A percentile compares a stretch with the other conserved stretches of the same genome.
Evolutionary conservation across 2,888 invertebrate species (phyloP).

Genomic region (Auanema freiburgensis): DNA sequence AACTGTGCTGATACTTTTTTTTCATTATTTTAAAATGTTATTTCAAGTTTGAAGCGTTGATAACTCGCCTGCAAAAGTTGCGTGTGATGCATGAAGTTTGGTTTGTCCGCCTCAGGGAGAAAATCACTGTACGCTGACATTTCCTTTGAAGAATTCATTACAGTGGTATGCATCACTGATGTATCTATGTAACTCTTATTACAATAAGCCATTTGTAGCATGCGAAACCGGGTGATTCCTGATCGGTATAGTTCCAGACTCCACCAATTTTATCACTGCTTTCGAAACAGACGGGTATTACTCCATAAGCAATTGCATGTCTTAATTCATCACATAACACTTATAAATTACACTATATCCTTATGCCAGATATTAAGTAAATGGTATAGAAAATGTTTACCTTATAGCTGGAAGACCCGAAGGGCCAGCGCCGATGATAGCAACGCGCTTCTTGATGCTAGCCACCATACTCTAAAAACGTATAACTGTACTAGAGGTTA

Average conservation of each 20-base stretch:
- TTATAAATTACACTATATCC: too few species aligned
- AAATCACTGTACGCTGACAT: slow-evolving; percentile 66
- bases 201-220: not conserved
- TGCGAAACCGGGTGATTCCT: too few species aligned
- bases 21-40: too few species aligned
- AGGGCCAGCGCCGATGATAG: slow-evolving; percentile 19
- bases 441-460: slow-evolving; percentile 11
- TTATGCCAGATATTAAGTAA: too few species aligned
- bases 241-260: slow-evolving; percentile 60
- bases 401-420: slow-evolving; percentile 20
- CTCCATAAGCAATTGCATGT: slow-evolving; percentile 49
- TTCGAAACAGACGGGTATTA: slow-evolving; percentile 65
- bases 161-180: slow-evolving; percentile 65
- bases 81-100: slow-evolving; percentile 49
- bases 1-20: too few species aligned
- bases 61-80: slow-evolving; percentile 29
- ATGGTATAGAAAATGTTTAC: not conserved
- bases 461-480: too few species aligned
- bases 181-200: slow-evolving; percentile 36
- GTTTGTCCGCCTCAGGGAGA: slow-evolving; percentile 64
- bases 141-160: slow-evolving; percentile 66
- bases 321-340: not conserved
- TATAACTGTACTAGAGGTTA: too few species aligned
- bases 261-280: slow-evolving; percentile 64
- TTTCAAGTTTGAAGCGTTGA: too few species aligned